phyloP scores from a whole-genome alignment of 2,113 vertebrate genomes.

The Pygoscelis adeliae region DNA sequence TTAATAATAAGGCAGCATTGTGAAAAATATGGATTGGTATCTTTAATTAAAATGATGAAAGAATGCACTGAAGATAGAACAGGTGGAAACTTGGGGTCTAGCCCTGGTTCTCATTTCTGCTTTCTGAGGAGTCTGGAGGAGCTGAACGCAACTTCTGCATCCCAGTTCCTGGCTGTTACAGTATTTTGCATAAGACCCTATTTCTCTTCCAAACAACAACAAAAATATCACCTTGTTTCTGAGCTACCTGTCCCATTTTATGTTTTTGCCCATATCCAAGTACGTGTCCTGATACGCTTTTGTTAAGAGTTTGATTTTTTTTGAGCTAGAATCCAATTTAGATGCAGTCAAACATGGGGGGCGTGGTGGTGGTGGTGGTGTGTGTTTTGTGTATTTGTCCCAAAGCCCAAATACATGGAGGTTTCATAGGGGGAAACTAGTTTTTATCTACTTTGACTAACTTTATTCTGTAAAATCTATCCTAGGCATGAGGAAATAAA shows the following conservation, averaged over 20 bases:
- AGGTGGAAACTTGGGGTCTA: not conserved
- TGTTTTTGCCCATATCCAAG: not conserved
- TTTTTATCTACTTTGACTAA: not conserved
- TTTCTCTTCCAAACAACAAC: not conserved
- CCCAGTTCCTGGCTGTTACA: not conserved
- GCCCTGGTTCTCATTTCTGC: not conserved
- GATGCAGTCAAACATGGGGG: not conserved
- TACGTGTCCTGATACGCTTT: not conserved
- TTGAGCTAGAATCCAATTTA: not conserved
- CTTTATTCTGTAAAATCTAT: not conserved
- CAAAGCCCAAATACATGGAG: not conserved
- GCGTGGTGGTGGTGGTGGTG: too few relatives aligned
- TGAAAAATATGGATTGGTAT: not conserved
- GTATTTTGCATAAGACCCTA: not conserved
- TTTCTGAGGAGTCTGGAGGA: not conserved
- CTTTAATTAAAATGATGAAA: not conserved
- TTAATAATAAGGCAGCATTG: not conserved
- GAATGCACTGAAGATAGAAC: not conserved
- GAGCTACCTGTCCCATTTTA: not conserved
- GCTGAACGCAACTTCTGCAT: not conserved
- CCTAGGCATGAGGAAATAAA: not conserved
- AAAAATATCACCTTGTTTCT: not conserved
- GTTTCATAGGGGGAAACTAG: not conserved
- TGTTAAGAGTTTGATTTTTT: not conserved
- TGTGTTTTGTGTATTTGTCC: not conserved